These are phyloP conservation scores for Cartodere bifasciata DNA, from an alignment of 2,888 invertebrate species.

Conservation along the genomic window DNA sequence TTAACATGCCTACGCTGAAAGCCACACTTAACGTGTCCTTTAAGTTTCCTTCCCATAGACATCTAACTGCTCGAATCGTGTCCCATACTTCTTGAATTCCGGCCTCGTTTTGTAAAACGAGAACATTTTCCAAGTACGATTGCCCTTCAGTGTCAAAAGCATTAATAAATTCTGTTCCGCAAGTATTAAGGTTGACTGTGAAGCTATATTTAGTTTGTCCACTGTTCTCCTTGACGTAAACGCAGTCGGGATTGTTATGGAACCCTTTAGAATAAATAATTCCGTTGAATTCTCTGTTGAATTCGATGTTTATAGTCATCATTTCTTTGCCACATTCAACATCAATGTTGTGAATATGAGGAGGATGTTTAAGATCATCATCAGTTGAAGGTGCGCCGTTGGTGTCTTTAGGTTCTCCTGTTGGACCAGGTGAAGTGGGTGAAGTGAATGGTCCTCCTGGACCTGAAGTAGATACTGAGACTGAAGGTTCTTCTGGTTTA, in stretches of 20 bases:
- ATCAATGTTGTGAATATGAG: slow-evolving; percentile 61
- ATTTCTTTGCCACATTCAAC: slow-evolving; percentile 69
- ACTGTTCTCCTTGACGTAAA: slow-evolving; percentile 60
- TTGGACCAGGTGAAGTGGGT: slow-evolving; percentile 16
- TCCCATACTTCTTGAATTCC: slow-evolving; percentile 71
- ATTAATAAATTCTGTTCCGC: slow-evolving; percentile 69
- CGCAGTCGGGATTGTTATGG: slow-evolving; percentile 53
- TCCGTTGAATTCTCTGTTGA: slow-evolving; percentile 63
- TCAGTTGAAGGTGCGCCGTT: slow-evolving; percentile 23
- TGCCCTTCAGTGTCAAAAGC: slow-evolving; percentile 64
- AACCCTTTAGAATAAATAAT: slow-evolving; percentile 71
- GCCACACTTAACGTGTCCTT: slow-evolving; percentile 63
- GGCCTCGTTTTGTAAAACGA: slow-evolving; percentile 65
- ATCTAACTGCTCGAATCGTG: slow-evolving; percentile 61
- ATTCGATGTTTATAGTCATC: slow-evolving; percentile 72
- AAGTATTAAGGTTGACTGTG: slow-evolving; percentile 60
- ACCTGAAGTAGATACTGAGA: slow-evolving; percentile 8
- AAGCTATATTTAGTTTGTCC: slow-evolving; percentile 58
- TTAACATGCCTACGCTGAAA: slow-evolving; percentile 65
- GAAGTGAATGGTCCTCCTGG: slow-evolving; percentile 7
- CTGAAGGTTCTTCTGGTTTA: slow-evolving; percentile 6
- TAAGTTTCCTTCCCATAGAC: slow-evolving; percentile 70
- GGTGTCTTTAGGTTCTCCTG: slow-evolving; percentile 13
- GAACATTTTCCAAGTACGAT: slow-evolving; percentile 65
- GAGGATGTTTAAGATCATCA: slow-evolving; percentile 57